phyloP scores from a whole-genome alignment of 2,888 invertebrate genomes.

The Torymus tubicola region DNA sequence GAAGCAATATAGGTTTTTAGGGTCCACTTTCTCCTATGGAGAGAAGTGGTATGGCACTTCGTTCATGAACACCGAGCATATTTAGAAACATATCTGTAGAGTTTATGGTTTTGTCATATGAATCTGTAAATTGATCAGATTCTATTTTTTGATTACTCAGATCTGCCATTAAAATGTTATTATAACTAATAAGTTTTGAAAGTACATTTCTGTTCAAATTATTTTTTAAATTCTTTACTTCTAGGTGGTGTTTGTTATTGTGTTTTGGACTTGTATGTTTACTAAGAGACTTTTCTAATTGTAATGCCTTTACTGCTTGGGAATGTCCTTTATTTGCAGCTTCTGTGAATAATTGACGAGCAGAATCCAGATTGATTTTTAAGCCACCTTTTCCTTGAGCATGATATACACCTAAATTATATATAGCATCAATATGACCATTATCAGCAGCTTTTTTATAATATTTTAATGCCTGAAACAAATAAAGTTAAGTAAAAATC shows the following conservation, averaged over 20 bases:
- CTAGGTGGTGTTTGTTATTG: slow-evolving; percentile 24
- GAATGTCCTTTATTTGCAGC: slow-evolving; percentile 80
- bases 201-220: slow-evolving; percentile 47
- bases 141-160: slow-evolving; percentile 12
- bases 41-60: slow-evolving; percentile 60
- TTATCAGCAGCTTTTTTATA: slow-evolving; percentile 81
- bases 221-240: slow-evolving; percentile 28
- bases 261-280: slow-evolving; percentile 30
- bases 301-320: slow-evolving; percentile 79
- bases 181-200: slow-evolving; percentile 57
- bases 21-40: slow-evolving; percentile 49
- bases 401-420: slow-evolving; percentile 84
- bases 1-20: slow-evolving; percentile 34
- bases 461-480: slow-evolving; percentile 81
- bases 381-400: slow-evolving; percentile 82
- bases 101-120: slow-evolving; percentile 26
- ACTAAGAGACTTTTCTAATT: slow-evolving; percentile 62
- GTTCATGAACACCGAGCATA: slow-evolving; percentile 63
- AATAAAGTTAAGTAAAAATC: not conserved
- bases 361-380: slow-evolving; percentile 77
- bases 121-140: slow-evolving; percentile 33
- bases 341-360: slow-evolving; percentile 78
- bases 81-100: slow-evolving; percentile 65
- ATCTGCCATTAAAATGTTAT: slow-evolving; percentile 24
- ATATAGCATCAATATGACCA: slow-evolving; percentile 83